phyloP scores from a whole-genome alignment of 2,888 invertebrate species.

The Leucophora obtusa region DNA sequence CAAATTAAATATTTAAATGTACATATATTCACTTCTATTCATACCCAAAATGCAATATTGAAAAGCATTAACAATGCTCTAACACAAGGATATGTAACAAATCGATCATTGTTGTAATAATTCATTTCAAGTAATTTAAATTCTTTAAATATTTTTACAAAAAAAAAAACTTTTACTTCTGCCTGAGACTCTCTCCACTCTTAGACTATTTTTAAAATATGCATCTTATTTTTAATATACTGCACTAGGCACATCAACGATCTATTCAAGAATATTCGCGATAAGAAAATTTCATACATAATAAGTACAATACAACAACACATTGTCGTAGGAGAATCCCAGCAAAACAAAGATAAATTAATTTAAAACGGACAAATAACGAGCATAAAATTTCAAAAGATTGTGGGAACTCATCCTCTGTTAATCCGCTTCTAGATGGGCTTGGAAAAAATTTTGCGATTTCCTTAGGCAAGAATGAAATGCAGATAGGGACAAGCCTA shows the following conservation, averaged over 20 bases:
- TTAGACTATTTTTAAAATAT: conserved; percentile 45
- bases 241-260: conserved; percentile 47
- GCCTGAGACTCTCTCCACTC: conserved; percentile 33
- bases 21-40: conserved; percentile 14
- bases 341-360: neutral
- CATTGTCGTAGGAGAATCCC: neutral
- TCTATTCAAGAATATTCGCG: conserved; percentile 53
- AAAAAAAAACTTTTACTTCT: conserved; percentile 22
- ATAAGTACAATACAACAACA: neutral
- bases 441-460: too few species aligned
- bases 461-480: too few species aligned
- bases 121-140: neutral
- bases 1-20: too few species aligned
- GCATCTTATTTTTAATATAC: conserved; percentile 36
- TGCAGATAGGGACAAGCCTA: too few species aligned
- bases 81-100: conserved; percentile 65
- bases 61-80: conserved; percentile 66
- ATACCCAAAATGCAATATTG: conserved; percentile 67
- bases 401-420: too few species aligned
- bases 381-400: too few species aligned
- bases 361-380: too few species aligned
- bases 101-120: conserved; percentile 38
- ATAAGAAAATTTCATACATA: conserved; percentile 35
- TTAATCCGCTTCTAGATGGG: too few species aligned
- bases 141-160: conserved; percentile 2